Conservation (phyloP, 2,888 invertebrate species). For the Mamestra brassicae region DNA sequence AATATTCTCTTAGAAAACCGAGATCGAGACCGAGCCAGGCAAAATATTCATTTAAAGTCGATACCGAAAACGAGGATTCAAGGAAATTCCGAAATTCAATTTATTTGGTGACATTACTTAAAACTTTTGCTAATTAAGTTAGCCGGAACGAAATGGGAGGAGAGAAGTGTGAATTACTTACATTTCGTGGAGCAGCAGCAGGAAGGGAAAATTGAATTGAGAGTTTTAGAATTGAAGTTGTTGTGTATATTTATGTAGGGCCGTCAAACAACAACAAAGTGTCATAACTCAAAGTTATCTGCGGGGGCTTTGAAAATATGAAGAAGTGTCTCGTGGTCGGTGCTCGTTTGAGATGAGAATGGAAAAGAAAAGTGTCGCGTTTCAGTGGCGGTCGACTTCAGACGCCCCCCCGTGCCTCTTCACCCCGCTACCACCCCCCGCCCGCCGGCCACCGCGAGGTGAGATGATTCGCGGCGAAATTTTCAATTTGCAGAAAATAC, state of each 20-base stretch:
- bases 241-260: slow-evolving; percentile 68
- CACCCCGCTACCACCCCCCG: not conserved
- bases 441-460: slow-evolving; percentile 8
- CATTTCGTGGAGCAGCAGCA: slow-evolving; percentile 46
- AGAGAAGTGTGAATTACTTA: slow-evolving; percentile 54
- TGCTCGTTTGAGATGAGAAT: slow-evolving; percentile 59
- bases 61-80: slow-evolving; percentile 13
- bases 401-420: not conserved
- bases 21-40: not conserved
- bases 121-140: slow-evolving; percentile 63
- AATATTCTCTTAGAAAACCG: not conserved
- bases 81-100: slow-evolving; percentile 18
- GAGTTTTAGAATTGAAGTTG: slow-evolving; percentile 65
- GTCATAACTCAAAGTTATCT: slow-evolving; percentile 78
- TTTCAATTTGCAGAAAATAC: slow-evolving; percentile 40
- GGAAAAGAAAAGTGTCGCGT: slow-evolving; percentile 67
- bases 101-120: slow-evolving; percentile 49
- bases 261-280: slow-evolving; percentile 76
- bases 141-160: slow-evolving; percentile 43
- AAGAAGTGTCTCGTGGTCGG: slow-evolving; percentile 59
- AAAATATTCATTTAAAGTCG: slow-evolving; percentile 13
- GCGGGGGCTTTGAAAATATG: slow-evolving; percentile 64
- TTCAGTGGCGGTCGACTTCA: slow-evolving; percentile 51
- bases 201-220: slow-evolving; percentile 64
- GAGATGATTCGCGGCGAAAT: slow-evolving; percentile 20